Evolutionary conservation across 2,797 vertebrate species (phyloP).

Genomic region (Lycodopsis pacificus): DNA sequence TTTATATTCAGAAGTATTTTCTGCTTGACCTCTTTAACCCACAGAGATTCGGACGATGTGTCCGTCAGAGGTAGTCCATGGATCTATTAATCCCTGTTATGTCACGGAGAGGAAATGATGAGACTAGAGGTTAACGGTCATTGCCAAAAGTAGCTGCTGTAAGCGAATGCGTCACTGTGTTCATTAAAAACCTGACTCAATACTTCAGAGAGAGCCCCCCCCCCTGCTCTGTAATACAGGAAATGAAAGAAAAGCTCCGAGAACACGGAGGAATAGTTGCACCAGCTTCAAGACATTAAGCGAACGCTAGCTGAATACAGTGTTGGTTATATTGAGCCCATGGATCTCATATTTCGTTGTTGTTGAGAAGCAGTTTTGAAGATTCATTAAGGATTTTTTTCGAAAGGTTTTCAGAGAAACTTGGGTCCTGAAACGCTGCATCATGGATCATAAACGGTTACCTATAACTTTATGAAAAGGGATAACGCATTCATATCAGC

Average conservation of each 20-base stretch:
- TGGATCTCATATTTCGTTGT: neutral
- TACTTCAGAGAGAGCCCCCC: conserved; percentile 5
- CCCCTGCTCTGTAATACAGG: neutral
- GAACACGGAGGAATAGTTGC: conserved; percentile 2
- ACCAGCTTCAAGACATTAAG: neutral
- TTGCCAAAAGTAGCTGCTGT: conserved; percentile 34
- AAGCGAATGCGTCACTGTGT: conserved; percentile 16
- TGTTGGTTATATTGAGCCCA: neutral
- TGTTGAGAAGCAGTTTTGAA: neutral
- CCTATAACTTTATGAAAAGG: neutral
- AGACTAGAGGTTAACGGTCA: conserved; percentile 27
- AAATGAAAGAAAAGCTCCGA: conserved; percentile 12
- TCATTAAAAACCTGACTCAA: conserved; percentile 45
- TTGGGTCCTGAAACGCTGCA: neutral
- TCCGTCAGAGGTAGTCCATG: neutral
- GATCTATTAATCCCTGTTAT: conserved; percentile 28
- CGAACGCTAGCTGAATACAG: neutral
- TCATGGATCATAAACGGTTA: neutral
- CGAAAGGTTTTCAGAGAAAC: neutral
- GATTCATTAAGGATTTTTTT: neutral
- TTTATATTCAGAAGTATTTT: neutral
- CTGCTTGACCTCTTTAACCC: neutral
- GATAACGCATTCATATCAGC: neutral
- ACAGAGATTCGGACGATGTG: neutral
- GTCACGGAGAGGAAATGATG: conserved; percentile 25